phyloP scores from a whole-genome alignment of 2,797 vertebrate species.

The Trichosurus vulpecula region DNA sequence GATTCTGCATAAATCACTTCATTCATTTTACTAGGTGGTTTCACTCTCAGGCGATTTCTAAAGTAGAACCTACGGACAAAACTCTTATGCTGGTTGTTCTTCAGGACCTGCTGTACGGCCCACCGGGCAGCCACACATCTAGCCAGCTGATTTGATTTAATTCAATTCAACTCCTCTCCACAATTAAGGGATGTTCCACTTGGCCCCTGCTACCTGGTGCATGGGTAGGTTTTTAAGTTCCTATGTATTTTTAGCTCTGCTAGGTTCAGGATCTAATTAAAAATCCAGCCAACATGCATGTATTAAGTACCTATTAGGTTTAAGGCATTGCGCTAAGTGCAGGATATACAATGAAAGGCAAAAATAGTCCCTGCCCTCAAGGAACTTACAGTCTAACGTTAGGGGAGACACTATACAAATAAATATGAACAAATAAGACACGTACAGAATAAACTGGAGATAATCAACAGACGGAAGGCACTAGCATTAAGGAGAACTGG shows the following conservation, averaged over 20 bases:
- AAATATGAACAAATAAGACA: not conserved
- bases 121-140: not conserved
- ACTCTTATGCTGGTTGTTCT: no score
- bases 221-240: not conserved
- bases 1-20: not conserved
- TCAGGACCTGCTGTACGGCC: no score
- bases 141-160: not conserved
- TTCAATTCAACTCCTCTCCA: not conserved
- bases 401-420: not conserved
- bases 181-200: not conserved
- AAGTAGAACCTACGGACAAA: no score
- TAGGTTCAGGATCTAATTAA: not conserved
- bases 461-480: not conserved
- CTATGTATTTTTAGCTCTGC: not conserved
- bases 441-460: not conserved
- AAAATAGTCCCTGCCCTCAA: not conserved
- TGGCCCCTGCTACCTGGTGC: not conserved
- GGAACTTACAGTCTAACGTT: not conserved
- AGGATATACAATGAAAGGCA: not conserved
- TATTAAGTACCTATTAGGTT: not conserved
- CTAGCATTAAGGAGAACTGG: not conserved
- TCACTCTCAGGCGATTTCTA: not conserved
- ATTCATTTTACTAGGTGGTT: not conserved
- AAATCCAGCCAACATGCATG: not conserved
- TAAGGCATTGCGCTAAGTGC: not conserved